phyloP scores from a whole-genome alignment of 2,888 invertebrate species.

The Parnassius smintheus region DNA sequence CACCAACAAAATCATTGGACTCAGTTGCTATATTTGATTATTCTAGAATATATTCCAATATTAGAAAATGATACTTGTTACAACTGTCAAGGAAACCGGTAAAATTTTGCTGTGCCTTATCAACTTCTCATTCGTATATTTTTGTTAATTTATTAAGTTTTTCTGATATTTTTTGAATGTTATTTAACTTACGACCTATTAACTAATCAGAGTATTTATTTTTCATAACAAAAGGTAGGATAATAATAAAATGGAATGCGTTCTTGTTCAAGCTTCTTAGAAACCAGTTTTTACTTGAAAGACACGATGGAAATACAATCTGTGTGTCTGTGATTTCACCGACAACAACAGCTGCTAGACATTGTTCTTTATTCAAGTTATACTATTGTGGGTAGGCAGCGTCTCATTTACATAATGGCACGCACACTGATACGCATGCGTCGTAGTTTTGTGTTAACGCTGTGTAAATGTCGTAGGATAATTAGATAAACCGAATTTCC shows the following conservation, averaged over 20 bases:
- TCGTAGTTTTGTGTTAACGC: constrained; percentile 20
- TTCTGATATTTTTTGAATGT: background rate
- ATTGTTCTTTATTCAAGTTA: constrained; percentile 49
- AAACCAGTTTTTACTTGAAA: constrained; percentile 35
- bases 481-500: no score
- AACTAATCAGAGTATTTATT: constrained; percentile 3
- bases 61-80: no score
- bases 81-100: no score
- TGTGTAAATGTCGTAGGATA: no score
- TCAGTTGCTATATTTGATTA: no score
- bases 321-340: constrained; percentile 47
- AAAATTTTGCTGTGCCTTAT: no score
- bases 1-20: no score
- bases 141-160: background rate
- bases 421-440: constrained; percentile 28
- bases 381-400: constrained; percentile 35
- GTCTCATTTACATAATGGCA: constrained; percentile 27
- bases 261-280: constrained; percentile 21
- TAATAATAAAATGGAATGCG: constrained; percentile 14
- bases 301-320: constrained; percentile 35
- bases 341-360: constrained; percentile 34
- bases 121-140: no score
- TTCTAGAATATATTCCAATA: no score
- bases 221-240: constrained; percentile 17
- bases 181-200: constrained; percentile 7